A percentile compares a stretch with the other conserved stretches of the same genome.
These are phyloP conservation scores for Phortica variegata DNA, from an alignment of 1,140 invertebrate species.

Conservation along the genomic window DNA sequence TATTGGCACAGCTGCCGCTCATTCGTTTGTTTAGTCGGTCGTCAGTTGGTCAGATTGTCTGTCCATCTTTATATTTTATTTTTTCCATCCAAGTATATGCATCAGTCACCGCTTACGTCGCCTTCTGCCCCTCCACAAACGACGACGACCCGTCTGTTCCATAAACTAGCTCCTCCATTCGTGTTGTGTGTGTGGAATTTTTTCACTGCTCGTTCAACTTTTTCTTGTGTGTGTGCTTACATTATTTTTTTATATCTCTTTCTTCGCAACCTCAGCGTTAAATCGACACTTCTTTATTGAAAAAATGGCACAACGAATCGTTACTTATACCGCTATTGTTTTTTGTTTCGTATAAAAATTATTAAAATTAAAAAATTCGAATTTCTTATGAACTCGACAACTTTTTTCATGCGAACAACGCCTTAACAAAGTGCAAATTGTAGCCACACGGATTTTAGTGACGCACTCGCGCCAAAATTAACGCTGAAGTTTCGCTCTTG, in stretches of 20 bases:
- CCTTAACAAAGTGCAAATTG: too few relatives aligned
- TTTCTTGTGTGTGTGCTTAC: conserved; percentile 24
- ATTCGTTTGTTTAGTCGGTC: conserved; percentile 16
- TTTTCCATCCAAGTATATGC: conserved; percentile 12
- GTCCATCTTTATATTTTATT: background rate
- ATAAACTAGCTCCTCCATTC: conserved; percentile 47
- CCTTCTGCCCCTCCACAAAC: conserved; percentile 17
- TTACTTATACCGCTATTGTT: conserved; percentile 41
- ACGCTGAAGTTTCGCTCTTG: too few relatives aligned
- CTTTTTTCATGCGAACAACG: too few relatives aligned
- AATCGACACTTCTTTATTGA: conserved; percentile 41
- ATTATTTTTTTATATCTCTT: conserved; percentile 46
- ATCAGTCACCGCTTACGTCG: conserved; percentile 8
- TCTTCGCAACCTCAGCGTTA: conserved; percentile 39
- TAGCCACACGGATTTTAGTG: too few relatives aligned
- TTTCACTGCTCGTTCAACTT: conserved; percentile 4
- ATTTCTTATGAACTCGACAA: conserved; percentile 25
- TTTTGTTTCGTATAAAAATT: conserved; percentile 39
- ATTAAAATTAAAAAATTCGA: conserved; percentile 47
- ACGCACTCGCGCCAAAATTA: too few relatives aligned
- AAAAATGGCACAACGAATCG: conserved; percentile 49
- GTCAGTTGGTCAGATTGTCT: background rate
- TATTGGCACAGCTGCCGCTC: conserved; percentile 21
- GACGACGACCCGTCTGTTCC: too few relatives aligned
- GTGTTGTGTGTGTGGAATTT: conserved; percentile 16